Base-by-base conservation (phyloP, 2,113 vertebrate species). In the Malurus alboscapulatus region DNA sequence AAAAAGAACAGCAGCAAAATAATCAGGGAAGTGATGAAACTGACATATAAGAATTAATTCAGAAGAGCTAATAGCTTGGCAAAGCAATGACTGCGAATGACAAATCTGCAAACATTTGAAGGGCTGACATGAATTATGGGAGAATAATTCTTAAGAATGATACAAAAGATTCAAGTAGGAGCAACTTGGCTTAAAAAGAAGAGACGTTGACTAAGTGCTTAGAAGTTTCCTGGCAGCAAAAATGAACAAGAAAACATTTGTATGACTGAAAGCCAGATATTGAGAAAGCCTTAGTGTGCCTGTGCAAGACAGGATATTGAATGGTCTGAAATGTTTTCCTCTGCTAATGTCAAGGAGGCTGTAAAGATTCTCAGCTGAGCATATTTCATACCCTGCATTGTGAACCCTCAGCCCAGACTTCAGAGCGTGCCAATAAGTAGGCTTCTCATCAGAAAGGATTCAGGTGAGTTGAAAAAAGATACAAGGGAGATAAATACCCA, bases 71-170 rank as follows among this genome's bases (percentile, higher is more conserved):
- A 95, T 87, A 92, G 71, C 50, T 91, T 94, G 67, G 92, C 82
- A 91, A 94, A 95, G 71, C 67, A 83, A 45, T 38, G 55, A 79
- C 82, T 95, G 45, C 50, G 88, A 62, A 88, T 80, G 90, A 88
- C 71, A 96, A 82, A 91, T 91, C 84, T 96, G 88, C 93, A 95
- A 95, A 95, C 82, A 94, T 94, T 69, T 91, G 87, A 95, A 93
- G 40, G 47, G 51, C n/a, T 94, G 74, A 95, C 82, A 84, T 81
- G 87, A 91, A 87, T 85, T 72, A 91, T 79, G 47, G 55, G 62
- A 94, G 77, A 95, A 84, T 65, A 68, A n/a, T 92, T 88, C 76
- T 88, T 51, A 61, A 92, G 48, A 82, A 79, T 1, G 1, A 63
- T 61, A 81, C 8, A 11, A 94, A 94, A 84, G 74, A 92, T 84